Evolutionary conservation across 2,797 vertebrate species (phyloP).

Genomic region (Chromis chromis): DNA sequence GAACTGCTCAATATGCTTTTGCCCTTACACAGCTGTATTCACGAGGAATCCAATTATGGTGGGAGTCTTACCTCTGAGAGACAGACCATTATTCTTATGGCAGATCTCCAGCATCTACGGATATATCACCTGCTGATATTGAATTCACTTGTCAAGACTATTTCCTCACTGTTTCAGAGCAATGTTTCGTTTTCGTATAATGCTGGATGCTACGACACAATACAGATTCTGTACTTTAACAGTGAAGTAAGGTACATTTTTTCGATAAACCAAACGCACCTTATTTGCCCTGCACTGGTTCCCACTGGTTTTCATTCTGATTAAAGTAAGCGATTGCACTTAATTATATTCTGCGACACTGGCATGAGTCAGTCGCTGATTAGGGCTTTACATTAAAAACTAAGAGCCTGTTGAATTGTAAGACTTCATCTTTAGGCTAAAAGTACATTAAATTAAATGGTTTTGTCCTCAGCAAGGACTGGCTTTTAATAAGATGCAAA

Average conservation of each 20-base stretch:
- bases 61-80: background rate
- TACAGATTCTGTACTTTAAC: too few species aligned
- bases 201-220: too few species aligned
- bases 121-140: background rate
- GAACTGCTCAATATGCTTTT: background rate
- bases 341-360: background rate
- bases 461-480: background rate
- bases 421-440: background rate
- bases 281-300: background rate
- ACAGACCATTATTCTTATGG: background rate
- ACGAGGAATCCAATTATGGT: slow-evolving; percentile 6
- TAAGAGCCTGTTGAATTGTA: background rate
- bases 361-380: background rate
- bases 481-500: background rate
- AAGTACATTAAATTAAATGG: background rate
- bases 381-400: too few species aligned
- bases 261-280: too few species aligned
- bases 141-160: background rate
- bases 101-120: background rate
- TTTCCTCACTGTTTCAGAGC: too few species aligned
- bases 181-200: too few species aligned
- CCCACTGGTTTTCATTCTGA: background rate
- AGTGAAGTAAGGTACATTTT: too few species aligned
- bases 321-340: background rate
- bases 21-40: background rate